Evolutionary conservation across 2,113 vertebrate species (phyloP).

Genomic region (Diphyllodes magnificus): DNA sequence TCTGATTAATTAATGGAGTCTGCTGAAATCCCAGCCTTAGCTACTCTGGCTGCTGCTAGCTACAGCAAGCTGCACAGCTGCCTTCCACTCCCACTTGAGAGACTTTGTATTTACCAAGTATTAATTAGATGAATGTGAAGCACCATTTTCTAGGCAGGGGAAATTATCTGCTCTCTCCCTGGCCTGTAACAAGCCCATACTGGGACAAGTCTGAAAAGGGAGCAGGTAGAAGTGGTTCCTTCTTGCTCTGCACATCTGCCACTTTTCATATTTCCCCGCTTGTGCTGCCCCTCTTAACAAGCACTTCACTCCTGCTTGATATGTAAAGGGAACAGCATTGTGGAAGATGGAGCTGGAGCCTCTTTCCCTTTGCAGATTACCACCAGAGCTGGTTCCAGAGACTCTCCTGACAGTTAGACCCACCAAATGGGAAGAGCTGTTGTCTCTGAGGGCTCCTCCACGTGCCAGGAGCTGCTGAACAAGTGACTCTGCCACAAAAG

Average conservation of each 20-base stretch:
- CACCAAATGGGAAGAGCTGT: not conserved
- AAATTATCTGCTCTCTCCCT: not conserved
- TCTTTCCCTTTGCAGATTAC: not conserved
- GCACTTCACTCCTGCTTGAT: not conserved
- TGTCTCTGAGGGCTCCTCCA: not conserved
- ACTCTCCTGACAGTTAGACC: not conserved
- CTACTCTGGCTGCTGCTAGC: not conserved
- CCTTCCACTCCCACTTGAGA: not conserved
- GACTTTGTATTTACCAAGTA: conserved; percentile 20
- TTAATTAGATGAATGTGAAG: conserved; percentile 31
- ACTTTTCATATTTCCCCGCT: not conserved
- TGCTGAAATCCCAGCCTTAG: conserved; percentile 13
- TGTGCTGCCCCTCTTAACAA: not conserved
- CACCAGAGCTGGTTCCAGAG: not conserved
- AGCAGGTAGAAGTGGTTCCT: conserved; percentile 1
- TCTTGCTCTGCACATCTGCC: not conserved
- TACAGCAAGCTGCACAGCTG: not conserved
- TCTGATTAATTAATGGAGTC: not conserved
- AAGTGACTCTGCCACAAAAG: not conserved
- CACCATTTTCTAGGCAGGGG: not conserved
- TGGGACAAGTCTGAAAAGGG: not conserved
- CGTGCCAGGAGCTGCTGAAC: not conserved
- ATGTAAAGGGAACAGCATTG: not conserved
- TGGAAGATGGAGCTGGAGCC: not conserved
- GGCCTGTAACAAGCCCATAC: not conserved